Base-by-base conservation (phyloP, 2,888 invertebrate genomes). In the Acanthoscelides obtectus region DNA sequence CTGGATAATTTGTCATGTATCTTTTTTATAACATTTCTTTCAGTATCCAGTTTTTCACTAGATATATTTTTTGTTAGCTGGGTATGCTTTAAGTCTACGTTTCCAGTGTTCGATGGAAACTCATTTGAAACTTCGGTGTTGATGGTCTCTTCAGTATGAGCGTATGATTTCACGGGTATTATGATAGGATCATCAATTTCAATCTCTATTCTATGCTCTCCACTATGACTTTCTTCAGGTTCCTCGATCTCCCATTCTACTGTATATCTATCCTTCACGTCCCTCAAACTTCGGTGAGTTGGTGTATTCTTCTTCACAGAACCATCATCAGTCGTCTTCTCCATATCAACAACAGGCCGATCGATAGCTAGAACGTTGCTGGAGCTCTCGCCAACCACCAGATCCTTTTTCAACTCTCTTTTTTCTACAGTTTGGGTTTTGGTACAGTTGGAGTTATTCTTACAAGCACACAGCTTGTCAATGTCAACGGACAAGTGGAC, bases 401-500 rank as follows among this genome's bases (percentile, higher is more conserved):
- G 67, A 63, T 77, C 72, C 4, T 77, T 72, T 65, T 78, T 75
- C n/a, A 79, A 71, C 45, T 77, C 77, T 6, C 78, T 77, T 71
- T 79, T 78, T 22, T 69, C 73, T 1, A 72, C 75, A 4, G 79
- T 73, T 17, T 78, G 77, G 65, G 79, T 79, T 72, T 77, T 78
- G 4, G 78, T 75, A 71, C 80, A 81, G 27, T 74, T 80, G 3
- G 75, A 75, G 20, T 74, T 72, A 71, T 82, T 80, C 66, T 79
- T 76, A 22, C 82, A 82, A n/a, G 81, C 78, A 72, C 86, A 86
- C 6, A 86, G 74, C 72, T 82, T 82, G 8, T 84, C 81, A 5
- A 84, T 72, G 74, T 86, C 85, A 8, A 86, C 81, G 6, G 81
- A 79, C n/a, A 86, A 74, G 71, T 84, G 81, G 22, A 84, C 71